Evolutionary conservation across 2,888 invertebrate species (phyloP), one percentile per base, ranked within the genome.

Genomic region (Elegia similella): DNA sequence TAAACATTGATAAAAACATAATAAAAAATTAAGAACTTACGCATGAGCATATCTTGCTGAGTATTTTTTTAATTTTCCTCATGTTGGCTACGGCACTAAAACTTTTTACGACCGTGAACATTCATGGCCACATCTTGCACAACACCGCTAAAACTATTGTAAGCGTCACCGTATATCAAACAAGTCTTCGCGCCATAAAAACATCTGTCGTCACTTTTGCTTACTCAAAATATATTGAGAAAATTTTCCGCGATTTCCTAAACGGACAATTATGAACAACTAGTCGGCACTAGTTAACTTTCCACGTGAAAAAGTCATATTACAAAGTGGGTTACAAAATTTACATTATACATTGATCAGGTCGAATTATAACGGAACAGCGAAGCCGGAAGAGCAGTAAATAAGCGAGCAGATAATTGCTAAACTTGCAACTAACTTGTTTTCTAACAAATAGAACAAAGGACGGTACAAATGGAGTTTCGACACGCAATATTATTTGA

Each of bases 161-260:
- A 59, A 67, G 65, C 75, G 76, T 76, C 76, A 76, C 70, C 55
- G 52, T 16, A 23, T 61, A 59, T 67, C 63, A 65, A 72, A 67
- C 68, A 61, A 63, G 62, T 70, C 67, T 64, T 70, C 42, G 16
- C 56, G 58, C 59, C 63, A 65, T 57, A 64, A 69, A 66, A 68
- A 72, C 72, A 71, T 65, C 66, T 67, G 66, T 32, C 42, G 34
- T 65, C 66, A 65, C 60, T 44, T 29, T 29, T 8, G 30, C 55
- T 52, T n/a, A 42, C 43, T 44, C 15, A 54, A 59, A 60, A 52
- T 46, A 50, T 23, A 52, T 52, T 44, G 44, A 23, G 34, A 79
- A 80, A 80, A 76, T 8, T 76, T 78, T 79, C 76, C 79, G 69
- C 68, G 63, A 72, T 71, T 78, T 77, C 79, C 80, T 73, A 62